These are phyloP conservation scores for Mythimna loreyi DNA, from an alignment of 2,888 invertebrate species.

Conservation along the genomic window DNA sequence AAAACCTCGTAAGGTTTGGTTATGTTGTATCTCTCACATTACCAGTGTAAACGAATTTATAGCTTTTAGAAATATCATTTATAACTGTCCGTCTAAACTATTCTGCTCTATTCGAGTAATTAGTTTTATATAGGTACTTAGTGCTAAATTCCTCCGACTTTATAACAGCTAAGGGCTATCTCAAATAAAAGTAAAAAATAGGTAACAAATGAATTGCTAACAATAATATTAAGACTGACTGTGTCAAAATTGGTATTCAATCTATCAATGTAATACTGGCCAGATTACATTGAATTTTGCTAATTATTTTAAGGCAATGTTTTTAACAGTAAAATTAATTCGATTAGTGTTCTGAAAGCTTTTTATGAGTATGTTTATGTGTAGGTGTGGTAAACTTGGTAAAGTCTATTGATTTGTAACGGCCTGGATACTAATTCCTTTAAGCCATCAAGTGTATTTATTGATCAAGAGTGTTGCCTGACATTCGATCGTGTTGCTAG, in stretches of 20 bases:
- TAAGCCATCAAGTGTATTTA: slow-evolving; percentile 8
- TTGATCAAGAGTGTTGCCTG: slow-evolving; percentile 19
- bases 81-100: neutral
- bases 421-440: no score
- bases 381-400: slow-evolving; percentile 3
- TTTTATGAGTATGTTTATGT: neutral
- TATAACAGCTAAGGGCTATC: neutral
- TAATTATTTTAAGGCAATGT: neutral
- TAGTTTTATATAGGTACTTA: neutral
- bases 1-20: neutral
- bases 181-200: slow-evolving; percentile 15
- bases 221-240: no score
- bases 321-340: neutral
- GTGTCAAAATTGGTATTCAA: neutral
- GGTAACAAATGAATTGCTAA: neutral
- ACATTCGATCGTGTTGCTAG: slow-evolving; percentile 3
- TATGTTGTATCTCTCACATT: neutral
- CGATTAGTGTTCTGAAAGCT: neutral
- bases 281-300: neutral
- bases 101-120: no score
- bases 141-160: slow-evolving; percentile 33
- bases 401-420: neutral
- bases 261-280: neutral
- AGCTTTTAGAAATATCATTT: neutral
- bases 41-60: neutral